phyloP scores from a whole-genome alignment of 2,888 invertebrate genomes.

The Spilarctia lutea region DNA sequence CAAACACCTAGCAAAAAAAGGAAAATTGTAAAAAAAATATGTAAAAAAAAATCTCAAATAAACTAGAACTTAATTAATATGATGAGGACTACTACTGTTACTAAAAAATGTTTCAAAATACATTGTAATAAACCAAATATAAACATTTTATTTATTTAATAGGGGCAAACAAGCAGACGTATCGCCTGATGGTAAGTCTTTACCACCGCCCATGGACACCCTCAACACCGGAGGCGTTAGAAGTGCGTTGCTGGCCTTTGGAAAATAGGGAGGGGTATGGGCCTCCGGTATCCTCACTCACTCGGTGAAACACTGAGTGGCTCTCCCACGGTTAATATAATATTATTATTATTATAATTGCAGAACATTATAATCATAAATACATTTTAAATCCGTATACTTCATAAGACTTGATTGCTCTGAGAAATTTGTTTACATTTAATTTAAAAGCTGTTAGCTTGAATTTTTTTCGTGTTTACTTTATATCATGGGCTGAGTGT shows the following conservation, averaged over 20 bases:
- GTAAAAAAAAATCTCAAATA: not conserved
- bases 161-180: no score
- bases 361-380: conserved; percentile 1
- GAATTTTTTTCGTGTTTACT: conserved; percentile 29
- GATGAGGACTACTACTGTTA: not conserved
- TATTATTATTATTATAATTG: no score
- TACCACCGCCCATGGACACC: no score
- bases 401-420: conserved; percentile 27
- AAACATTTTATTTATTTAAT: no score
- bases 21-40: not conserved
- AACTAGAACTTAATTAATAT: not conserved
- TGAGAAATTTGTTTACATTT: conserved; percentile 39
- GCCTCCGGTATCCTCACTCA: no score
- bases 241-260: no score
- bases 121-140: conserved; percentile 9
- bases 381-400: conserved; percentile 19
- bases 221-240: no score
- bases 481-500: conserved; percentile 33
- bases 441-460: conserved; percentile 29
- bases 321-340: no score
- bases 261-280: no score
- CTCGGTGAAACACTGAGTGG: no score
- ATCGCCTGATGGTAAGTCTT: no score
- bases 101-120: not conserved
- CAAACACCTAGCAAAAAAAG: not conserved